Evolutionary conservation across 2,888 invertebrate genomes (phyloP).

Genomic region (Nemoura dubitans): DNA sequence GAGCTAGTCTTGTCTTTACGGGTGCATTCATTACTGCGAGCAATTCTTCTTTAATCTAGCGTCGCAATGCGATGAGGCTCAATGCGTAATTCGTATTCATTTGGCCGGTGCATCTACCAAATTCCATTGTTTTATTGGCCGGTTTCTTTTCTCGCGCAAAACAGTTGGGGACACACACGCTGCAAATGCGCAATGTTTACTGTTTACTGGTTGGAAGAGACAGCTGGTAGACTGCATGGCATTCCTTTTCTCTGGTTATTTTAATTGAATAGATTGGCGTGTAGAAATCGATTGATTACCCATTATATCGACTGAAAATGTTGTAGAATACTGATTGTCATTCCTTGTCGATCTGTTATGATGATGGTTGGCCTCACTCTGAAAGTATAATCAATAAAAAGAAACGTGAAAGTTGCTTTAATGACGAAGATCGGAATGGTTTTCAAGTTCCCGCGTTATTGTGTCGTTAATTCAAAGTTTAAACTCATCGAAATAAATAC

Average conservation of each 20-base stretch:
- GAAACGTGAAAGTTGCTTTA: not conserved
- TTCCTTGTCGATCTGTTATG: not conserved
- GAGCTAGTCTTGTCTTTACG: not conserved
- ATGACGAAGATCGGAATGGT: no score
- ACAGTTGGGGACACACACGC: no score
- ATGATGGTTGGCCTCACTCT: not conserved
- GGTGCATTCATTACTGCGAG: not conserved
- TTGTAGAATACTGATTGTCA: slow-evolving; percentile 7
- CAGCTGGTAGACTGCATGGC: not conserved
- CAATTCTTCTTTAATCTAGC: not conserved
- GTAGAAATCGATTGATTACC: not conserved
- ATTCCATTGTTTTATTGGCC: not conserved
- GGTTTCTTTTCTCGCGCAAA: no score
- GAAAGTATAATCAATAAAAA: not conserved
- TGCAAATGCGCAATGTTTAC: not conserved
- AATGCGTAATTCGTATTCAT: not conserved
- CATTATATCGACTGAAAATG: not conserved
- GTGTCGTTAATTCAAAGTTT: not conserved
- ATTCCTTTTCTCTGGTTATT: slow-evolving; percentile 4
- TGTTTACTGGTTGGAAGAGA: not conserved
- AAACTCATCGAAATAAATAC: not conserved
- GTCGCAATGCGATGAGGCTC: not conserved
- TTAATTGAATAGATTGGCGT: not conserved
- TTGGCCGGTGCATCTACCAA: not conserved
- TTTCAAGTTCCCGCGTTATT: no score